These are phyloP conservation scores for Oryctes rhinoceros DNA, from an alignment of 1,140 invertebrate genomes.

Conservation along the genomic window DNA sequence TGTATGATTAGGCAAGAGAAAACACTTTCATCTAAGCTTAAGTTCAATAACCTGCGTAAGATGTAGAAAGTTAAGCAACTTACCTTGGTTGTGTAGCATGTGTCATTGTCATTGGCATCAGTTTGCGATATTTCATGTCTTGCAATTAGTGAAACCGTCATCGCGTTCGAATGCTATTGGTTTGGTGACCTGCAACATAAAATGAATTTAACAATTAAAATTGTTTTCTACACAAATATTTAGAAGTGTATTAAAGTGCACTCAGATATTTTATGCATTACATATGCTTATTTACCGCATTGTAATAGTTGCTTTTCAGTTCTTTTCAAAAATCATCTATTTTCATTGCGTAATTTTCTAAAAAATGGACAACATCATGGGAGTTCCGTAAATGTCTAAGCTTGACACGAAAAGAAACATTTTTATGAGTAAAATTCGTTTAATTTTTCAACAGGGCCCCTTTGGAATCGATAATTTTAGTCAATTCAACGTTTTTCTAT, in stretches of 20 bases:
- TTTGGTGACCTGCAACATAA: neutral
- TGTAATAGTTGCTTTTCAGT: too few relatives aligned
- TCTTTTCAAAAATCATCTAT: too few relatives aligned
- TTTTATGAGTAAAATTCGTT: too few relatives aligned
- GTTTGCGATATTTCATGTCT: conserved; percentile 21
- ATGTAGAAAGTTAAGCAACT: conserved; percentile 24
- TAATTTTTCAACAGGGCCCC: too few relatives aligned
- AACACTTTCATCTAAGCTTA: conserved; percentile 10
- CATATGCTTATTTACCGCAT: neutral
- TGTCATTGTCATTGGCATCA: conserved; percentile 6
- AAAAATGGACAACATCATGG: too few relatives aligned
- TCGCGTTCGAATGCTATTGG: neutral
- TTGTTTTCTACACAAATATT: neutral
- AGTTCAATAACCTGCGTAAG: neutral
- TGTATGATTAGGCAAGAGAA: neutral
- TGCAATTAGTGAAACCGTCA: conserved; percentile 23
- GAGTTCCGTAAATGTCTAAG: too few relatives aligned
- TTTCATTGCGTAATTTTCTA: too few relatives aligned
- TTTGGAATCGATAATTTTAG: too few relatives aligned
- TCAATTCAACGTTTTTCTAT: too few relatives aligned
- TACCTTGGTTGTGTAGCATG: neutral
- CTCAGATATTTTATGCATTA: neutral
- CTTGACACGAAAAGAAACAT: too few relatives aligned
- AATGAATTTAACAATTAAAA: neutral
- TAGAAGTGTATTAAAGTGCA: neutral